Conservation (phyloP, 2,888 invertebrate genomes). For the Heteropelma amictum region DNA sequence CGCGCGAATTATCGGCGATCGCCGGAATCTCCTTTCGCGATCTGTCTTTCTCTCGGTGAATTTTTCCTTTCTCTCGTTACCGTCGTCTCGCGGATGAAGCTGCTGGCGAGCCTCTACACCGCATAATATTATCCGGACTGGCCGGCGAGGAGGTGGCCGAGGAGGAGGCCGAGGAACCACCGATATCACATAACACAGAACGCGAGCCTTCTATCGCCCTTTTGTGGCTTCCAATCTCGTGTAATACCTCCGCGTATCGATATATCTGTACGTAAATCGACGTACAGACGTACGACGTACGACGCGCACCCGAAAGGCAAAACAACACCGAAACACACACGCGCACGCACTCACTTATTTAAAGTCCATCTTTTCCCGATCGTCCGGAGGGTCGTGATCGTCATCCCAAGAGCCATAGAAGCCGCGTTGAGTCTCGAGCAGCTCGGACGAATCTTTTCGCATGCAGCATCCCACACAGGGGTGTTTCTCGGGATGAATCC, state of each 20-base stretch:
- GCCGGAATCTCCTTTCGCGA: background rate
- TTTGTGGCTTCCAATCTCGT: conserved; percentile 26
- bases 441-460: background rate
- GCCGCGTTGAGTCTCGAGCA: background rate
- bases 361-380: conserved; percentile 58
- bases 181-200: conserved; percentile 54
- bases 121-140: conserved; percentile 49
- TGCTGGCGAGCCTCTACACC: conserved; percentile 43
- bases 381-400: background rate
- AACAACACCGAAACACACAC: background rate
- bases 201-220: conserved; percentile 44
- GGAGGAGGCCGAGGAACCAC: conserved; percentile 27
- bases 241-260: too few species aligned
- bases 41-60: background rate
- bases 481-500: too few species aligned
- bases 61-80: conserved; percentile 21
- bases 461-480: too few species aligned
- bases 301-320: conserved; percentile 12
- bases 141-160: background rate
- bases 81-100: conserved; percentile 14
- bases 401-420: background rate
- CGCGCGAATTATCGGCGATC: too few species aligned
- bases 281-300: background rate
- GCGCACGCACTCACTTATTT: conserved; percentile 48
- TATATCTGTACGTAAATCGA: background rate